Percentiles rank a stretch among this genome's conserved stretches.
These are phyloP conservation scores for Pelodytes ibericus DNA, from an alignment of 2,797 vertebrate species.

Conservation along the genomic window DNA sequence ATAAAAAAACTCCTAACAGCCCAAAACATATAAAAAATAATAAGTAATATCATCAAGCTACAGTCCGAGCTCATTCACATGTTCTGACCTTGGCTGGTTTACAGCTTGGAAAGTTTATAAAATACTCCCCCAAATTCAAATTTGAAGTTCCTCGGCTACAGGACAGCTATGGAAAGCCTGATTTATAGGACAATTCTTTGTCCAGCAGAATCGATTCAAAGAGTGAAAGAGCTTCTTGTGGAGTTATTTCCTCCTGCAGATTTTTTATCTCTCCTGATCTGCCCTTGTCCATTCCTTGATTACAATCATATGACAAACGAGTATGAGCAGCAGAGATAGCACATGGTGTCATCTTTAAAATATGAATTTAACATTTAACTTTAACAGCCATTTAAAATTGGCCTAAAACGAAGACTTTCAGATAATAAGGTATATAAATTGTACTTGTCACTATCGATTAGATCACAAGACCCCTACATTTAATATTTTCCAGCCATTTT, in stretches of 20 bases:
- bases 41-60: not conserved
- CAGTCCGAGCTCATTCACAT: not conserved
- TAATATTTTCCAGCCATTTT: conserved; percentile 20
- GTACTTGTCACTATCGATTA: conserved; percentile 44
- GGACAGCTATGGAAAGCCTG: conserved; percentile 6
- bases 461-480: conserved; percentile 26
- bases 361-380: conserved; percentile 52
- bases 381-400: conserved; percentile 46
- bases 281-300: conserved; percentile 53
- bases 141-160: not conserved
- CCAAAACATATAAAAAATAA: not conserved
- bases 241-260: conserved; percentile 39
- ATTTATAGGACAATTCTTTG: conserved; percentile 48
- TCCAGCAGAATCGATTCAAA: conserved; percentile 35
- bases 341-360: conserved; percentile 41
- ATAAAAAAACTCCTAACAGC: not conserved
- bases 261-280: conserved; percentile 37
- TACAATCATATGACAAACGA: conserved; percentile 53
- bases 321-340: conserved; percentile 29
- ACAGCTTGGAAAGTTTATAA: not conserved
- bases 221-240: conserved; percentile 40
- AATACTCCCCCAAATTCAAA: not conserved
- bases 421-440: conserved; percentile 53
- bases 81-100: not conserved
- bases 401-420: conserved; percentile 40